phyloP scores from a whole-genome alignment of 30 jellyfish, hydroid and myxozoan species.

The Nemopilema nomurai region DNA sequence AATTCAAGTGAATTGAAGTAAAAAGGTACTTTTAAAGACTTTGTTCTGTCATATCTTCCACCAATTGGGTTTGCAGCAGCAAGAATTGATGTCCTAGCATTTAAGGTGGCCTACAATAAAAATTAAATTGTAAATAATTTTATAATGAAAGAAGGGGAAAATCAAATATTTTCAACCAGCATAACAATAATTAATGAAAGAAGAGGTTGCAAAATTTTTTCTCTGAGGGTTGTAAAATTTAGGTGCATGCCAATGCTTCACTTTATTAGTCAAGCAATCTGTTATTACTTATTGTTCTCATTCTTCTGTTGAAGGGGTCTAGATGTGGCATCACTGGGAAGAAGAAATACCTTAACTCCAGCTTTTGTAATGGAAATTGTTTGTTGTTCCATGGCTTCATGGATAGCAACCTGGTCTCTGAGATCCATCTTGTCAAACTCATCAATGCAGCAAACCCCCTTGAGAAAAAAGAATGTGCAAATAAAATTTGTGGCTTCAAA shows the following conservation, averaged over 20 bases:
- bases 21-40: constrained; percentile 75
- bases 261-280: not conserved
- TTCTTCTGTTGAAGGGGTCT: not conserved
- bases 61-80: constrained; percentile 99
- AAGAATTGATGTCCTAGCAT: constrained; percentile 98
- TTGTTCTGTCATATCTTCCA: constrained; percentile 98
- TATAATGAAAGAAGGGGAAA: no score
- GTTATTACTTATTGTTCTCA: no score
- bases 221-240: no score
- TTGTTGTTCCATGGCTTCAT: constrained; percentile 99
- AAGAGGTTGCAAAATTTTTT: no score
- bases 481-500: no score
- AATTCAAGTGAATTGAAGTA: not conserved
- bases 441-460: constrained; percentile 99
- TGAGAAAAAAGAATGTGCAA: not conserved
- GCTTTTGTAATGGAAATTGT: constrained; percentile 99
- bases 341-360: constrained; percentile 90
- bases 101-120: constrained; percentile 87
- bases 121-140: not conserved
- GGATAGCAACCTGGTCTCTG: constrained; percentile 99
- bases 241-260: not conserved
- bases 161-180: no score
- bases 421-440: constrained; percentile 99
- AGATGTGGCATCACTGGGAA: not conserved
- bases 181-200: no score